Evolutionary conservation across 2,888 invertebrate genomes (phyloP), one percentile per base, ranked within the genome.

Genomic region (Agrotis clavis): DNA sequence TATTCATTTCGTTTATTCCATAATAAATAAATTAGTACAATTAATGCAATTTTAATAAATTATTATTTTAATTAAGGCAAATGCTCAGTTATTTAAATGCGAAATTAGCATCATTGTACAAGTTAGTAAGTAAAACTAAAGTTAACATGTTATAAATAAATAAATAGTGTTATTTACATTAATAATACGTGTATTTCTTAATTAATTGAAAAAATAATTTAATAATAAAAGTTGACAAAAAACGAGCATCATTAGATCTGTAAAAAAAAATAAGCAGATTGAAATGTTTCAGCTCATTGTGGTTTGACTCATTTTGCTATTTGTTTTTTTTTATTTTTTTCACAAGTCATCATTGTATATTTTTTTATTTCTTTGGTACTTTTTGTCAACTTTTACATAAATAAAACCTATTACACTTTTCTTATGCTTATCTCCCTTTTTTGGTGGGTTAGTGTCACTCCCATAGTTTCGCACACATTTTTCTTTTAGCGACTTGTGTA

Each of bases 81-180:
- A 92, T 90, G 89, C 90, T 90, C 82, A 87, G 88, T 88, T 88
- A 84, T 86, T 89, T 95, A 96, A 96, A 95, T 95, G 96, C 96
- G 93, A 93, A 93, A 94, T 90, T 87, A 93, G 91, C 91, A 77
- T 84, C 81, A 89, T 89, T 93, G 91, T 94, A 94, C 93, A 93
- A 92, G 92, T 94, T 90, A 94, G 92, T 92, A 90, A 91, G 86
- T 86, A 81, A 71, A 84, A 86, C 84, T 85, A 80, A 83, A 87
- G 88, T 90, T 89, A 86, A 88, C 86, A 90, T 87, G 88, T 86
- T 77, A 85, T 60, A 75, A 87, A 88, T 90, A 91, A 92, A 93
- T 93, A 94, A 92, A 92, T 92, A 90, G 88, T 90, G 88, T 91
- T 95, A 95, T 96, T 94, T 95, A 95, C 93, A 94, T 89, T 89